Evolutionary conservation across 2,113 vertebrate species (phyloP).

Genomic region (Antechinus flavipes): DNA sequence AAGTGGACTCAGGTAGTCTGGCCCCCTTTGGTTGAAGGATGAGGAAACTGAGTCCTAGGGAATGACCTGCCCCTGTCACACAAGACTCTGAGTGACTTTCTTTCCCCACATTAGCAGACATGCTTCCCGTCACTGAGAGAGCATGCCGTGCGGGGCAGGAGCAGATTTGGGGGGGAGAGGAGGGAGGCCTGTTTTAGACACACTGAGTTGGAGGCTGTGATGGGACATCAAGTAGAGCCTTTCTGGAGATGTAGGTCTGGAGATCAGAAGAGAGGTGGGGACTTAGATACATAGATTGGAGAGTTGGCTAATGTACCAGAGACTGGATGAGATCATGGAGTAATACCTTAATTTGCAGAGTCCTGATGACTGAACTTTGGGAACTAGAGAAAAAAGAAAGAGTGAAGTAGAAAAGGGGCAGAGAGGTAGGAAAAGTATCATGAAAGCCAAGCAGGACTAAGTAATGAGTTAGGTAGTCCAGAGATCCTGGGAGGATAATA

Average conservation of each 20-base stretch:
- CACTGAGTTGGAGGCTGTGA: neutral
- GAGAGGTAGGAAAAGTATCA: neutral
- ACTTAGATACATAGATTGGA: neutral
- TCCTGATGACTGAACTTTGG: neutral
- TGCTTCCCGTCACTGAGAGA: neutral
- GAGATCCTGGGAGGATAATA: neutral
- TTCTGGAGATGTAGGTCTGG: neutral
- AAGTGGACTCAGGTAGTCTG: neutral
- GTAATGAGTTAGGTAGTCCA: neutral
- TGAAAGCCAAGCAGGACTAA: neutral
- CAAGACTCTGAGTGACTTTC: neutral
- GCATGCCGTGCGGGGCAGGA: neutral
- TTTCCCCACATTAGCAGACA: neutral
- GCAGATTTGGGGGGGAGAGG: neutral
- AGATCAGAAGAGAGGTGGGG: neutral
- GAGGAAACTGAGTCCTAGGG: neutral
- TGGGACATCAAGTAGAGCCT: neutral
- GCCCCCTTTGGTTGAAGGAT: neutral
- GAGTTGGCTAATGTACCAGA: neutral
- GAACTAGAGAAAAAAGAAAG: neutral
- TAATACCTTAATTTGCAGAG: neutral
- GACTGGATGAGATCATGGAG: neutral
- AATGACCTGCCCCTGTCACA: neutral
- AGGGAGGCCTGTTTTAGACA: neutral
- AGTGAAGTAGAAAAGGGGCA: neutral